These are phyloP conservation scores for Syrphus vitripennis DNA, from an alignment of 2,888 invertebrate species.

Conservation along the genomic window DNA sequence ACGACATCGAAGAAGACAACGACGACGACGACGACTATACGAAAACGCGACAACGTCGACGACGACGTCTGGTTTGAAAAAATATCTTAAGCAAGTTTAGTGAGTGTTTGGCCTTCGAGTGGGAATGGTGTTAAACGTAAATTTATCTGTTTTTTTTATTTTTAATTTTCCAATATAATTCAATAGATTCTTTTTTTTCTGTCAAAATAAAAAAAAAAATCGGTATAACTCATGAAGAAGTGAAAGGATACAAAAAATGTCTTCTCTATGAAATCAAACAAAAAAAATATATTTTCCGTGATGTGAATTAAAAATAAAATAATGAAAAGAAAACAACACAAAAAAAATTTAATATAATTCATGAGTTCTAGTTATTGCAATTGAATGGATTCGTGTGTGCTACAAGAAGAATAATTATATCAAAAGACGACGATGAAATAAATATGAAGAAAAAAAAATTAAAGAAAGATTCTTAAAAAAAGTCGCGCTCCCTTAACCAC, in stretches of 20 bases:
- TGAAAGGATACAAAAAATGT: slow-evolving; percentile 49
- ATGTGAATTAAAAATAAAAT: slow-evolving; percentile 34
- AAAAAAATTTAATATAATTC: too few relatives aligned
- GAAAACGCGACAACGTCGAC: slow-evolving; percentile 12
- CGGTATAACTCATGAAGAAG: slow-evolving; percentile 22
- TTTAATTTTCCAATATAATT: neutral
- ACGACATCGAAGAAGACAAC: slow-evolving; percentile 30
- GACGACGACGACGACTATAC: neutral
- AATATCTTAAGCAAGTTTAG: slow-evolving; percentile 79
- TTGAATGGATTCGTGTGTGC: slow-evolving; percentile 68
- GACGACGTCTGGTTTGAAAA: slow-evolving; percentile 69
- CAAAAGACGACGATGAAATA: slow-evolving; percentile 1
- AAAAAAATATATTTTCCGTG: slow-evolving; percentile 15
- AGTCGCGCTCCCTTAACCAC: slow-evolving; percentile 70
- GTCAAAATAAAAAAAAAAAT: slow-evolving; percentile 19
- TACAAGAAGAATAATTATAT: slow-evolving; percentile 23
- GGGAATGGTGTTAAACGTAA: slow-evolving; percentile 77
- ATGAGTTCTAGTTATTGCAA: slow-evolving; percentile 56
- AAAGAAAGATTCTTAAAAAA: slow-evolving; percentile 46
- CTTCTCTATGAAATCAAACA: neutral
- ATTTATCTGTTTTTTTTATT: slow-evolving; percentile 30
- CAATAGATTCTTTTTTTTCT: neutral
- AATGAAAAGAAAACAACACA: neutral
- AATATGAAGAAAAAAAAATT: neutral
- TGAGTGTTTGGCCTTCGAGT: slow-evolving; percentile 81